Conservation (phyloP, 2,888 invertebrate genomes). For the Sphecodes monilicornis region DNA sequence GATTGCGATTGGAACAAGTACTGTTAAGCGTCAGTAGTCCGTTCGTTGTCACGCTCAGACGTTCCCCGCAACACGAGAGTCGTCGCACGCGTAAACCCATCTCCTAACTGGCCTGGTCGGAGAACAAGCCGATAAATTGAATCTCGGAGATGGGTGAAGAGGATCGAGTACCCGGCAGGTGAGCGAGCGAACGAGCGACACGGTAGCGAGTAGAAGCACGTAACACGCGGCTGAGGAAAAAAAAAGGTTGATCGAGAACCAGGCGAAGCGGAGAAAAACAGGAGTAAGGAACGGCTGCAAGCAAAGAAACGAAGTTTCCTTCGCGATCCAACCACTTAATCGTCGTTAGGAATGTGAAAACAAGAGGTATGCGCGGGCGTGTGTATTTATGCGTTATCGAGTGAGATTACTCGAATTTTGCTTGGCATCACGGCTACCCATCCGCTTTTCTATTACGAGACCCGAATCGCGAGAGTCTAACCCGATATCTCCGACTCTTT, state of each 20-base stretch:
- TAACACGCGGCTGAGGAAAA: not conserved
- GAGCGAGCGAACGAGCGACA: not conserved
- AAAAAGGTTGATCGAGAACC: not conserved
- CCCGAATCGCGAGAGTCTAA: conserved; percentile 1
- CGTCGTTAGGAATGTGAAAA: conserved; percentile 36
- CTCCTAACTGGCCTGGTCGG: conserved; percentile 18
- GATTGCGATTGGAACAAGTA: conserved; percentile 63
- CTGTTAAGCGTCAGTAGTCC: conserved; percentile 65
- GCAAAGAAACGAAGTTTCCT: conserved; percentile 2
- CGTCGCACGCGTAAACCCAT: conserved; percentile 46
- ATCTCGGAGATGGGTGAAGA: conserved; percentile 45
- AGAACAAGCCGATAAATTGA: conserved; percentile 67
- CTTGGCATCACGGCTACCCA: not conserved
- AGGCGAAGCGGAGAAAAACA: not conserved
- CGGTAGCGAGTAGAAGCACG: not conserved
- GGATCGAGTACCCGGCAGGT: not conserved
- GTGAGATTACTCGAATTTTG: conserved; percentile 35
- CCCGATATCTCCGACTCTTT: conserved; percentile 8
- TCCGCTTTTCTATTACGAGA: not conserved
- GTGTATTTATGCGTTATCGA: conserved; percentile 17
- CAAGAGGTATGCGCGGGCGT: not conserved
- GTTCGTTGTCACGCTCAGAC: conserved; percentile 70
- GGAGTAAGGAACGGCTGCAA: not conserved
- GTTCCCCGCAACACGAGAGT: conserved; percentile 51
- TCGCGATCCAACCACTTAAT: conserved; percentile 38